Evolutionary conservation across 2,113 vertebrate species (phyloP), one percentile per base, ranked within the genome.

Genomic region (Pontoporia blainvillei): DNA sequence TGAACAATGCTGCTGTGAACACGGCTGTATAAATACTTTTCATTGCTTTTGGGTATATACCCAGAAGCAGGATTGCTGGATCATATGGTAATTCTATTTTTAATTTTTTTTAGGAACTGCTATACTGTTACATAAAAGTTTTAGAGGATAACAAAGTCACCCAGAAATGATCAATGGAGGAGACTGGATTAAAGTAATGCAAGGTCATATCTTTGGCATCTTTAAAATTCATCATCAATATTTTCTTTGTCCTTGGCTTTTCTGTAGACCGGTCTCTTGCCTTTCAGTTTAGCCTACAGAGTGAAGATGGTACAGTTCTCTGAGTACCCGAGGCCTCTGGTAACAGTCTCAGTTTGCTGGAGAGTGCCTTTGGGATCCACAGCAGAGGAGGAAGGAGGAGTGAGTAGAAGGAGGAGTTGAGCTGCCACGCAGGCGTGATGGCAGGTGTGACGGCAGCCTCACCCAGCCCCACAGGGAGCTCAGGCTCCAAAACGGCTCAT

Each of bases 71-170:
- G 83, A 69, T 59, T 94, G 34, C 36, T 86, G 49, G 54, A 67
- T 89, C 39, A 75, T 73, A 66, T 6, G 14, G 31, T 64, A 57
- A 71, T 76, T 78, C 25, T 62, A 21, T 21, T 88, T 83, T 84
- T 27, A 83, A 41, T 46, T 79, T 76, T 71, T 52, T 96, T 96
- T 17, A 75, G 41, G 66, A 75, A 54, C 15, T 62, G 20, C 15
- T 15, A 76, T 57, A 54, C 20, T 54, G 27, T 92, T 79, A 36
- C 18, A 25, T 79, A 85, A 69, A 88, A 52, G 20, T 41, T 75
- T 75, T 87, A 88, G 66, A 94, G 71, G 36, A 69, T 69, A 89
- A 84, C n/a, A 81, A 81, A 90, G 59, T 78, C 54, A 96, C 76
- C 67, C 23, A 64, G 13, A 89, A 91, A 66, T 64, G 41, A 86